These are phyloP conservation scores for Erpetoichthys calabaricus DNA, from an alignment of 2,797 vertebrate genomes.

Conservation along the genomic window DNA sequence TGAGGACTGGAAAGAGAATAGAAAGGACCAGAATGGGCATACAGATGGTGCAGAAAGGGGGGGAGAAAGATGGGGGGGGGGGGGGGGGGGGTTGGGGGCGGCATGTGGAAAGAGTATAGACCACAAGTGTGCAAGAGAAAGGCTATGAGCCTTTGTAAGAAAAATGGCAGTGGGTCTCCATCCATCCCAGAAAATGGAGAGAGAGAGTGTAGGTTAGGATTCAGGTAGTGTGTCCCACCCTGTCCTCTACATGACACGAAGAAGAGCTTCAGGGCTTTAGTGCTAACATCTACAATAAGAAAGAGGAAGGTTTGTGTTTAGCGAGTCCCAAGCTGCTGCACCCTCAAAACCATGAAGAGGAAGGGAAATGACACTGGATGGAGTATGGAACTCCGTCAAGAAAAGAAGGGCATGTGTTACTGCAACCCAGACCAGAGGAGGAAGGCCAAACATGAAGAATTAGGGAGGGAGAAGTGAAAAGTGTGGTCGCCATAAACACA, in stretches of 20 bases:
- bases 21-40: neutral
- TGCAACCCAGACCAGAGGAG: neutral
- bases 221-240: too few relatives aligned
- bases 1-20: too few relatives aligned
- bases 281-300: too few relatives aligned
- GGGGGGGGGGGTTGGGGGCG: neutral
- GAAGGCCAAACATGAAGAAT: neutral
- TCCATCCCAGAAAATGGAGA: too few relatives aligned
- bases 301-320: neutral
- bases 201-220: neutral
- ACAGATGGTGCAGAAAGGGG: neutral
- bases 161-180: slow-evolving; percentile 31
- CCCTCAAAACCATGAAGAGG: neutral
- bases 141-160: neutral
- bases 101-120: neutral
- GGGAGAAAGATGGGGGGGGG: neutral
- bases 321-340: neutral
- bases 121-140: neutral
- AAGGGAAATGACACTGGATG: neutral
- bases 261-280: too few relatives aligned
- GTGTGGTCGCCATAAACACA: too few relatives aligned
- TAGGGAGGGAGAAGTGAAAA: too few relatives aligned
- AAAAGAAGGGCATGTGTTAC: neutral
- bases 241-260: too few relatives aligned
- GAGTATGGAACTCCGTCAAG: neutral